phyloP scores from a whole-genome alignment of 2,797 vertebrate species.

The Notolepis coatsorum region DNA sequence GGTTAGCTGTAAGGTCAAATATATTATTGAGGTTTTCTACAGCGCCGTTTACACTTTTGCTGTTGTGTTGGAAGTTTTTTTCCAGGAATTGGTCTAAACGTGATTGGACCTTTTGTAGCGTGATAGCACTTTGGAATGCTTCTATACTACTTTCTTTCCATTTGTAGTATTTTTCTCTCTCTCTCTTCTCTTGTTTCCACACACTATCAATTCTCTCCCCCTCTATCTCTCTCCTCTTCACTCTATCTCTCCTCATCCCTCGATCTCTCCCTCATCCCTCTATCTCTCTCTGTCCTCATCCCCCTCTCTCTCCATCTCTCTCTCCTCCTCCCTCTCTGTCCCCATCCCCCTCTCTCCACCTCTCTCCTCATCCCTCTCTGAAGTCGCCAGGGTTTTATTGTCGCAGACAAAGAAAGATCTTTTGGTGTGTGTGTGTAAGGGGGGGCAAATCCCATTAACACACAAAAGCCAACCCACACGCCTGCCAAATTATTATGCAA shows the following conservation, averaged over 20 bases:
- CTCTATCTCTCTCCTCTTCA: too few relatives aligned
- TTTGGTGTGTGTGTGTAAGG: too few relatives aligned
- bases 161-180: background rate
- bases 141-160: too few relatives aligned
- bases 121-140: too few relatives aligned
- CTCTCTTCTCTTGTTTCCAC: background rate
- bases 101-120: too few relatives aligned
- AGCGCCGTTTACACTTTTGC: too few relatives aligned
- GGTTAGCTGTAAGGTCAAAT: too few relatives aligned
- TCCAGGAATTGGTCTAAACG: too few relatives aligned
- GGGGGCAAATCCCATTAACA: slow-evolving; percentile 68
- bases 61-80: too few relatives aligned
- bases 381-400: slow-evolving; percentile 40
- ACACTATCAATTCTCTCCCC: background rate
- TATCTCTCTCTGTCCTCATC: slow-evolving; percentile 32
- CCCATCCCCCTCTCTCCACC: slow-evolving; percentile 28
- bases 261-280: slow-evolving; percentile 27
- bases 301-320: slow-evolving; percentile 13
- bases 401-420: slow-evolving; percentile 57
- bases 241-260: slow-evolving; percentile 40
- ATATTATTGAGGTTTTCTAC: too few relatives aligned
- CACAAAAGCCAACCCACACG: slow-evolving; percentile 48
- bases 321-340: too few relatives aligned
- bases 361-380: too few relatives aligned
- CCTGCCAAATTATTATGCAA: slow-evolving; percentile 55